These are phyloP conservation scores for Ivindomyrus marchei DNA, from an alignment of 2,113 vertebrate genomes.

Conservation along the genomic window DNA sequence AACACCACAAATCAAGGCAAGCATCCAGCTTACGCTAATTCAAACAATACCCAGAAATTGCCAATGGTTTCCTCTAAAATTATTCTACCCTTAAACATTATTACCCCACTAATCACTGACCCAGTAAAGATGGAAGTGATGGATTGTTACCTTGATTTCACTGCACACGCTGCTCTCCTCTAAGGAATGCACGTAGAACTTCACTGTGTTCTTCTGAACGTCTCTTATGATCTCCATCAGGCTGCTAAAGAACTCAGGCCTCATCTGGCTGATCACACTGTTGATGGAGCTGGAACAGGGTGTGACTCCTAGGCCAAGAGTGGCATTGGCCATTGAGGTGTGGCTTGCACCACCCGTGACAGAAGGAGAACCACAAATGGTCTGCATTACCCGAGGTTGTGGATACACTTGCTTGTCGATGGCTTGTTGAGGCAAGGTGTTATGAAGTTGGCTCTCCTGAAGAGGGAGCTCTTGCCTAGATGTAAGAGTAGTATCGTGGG, in stretches of 20 bases:
- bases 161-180: constrained; percentile 67
- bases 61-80: background rate
- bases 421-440: background rate
- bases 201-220: constrained; percentile 74
- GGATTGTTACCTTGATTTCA: constrained; percentile 78
- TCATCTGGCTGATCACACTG: constrained; percentile 74
- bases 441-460: background rate
- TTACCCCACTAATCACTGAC: background rate
- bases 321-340: background rate
- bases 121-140: background rate
- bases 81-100: background rate
- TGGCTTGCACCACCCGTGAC: background rate
- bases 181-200: constrained; percentile 84
- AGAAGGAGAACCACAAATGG: background rate
- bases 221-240: constrained; percentile 80
- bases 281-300: constrained; percentile 38
- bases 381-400: background rate
- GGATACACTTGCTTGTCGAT: background rate
- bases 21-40: background rate
- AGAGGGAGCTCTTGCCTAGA: background rate
- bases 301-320: background rate
- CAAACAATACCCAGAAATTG: background rate
- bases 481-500: background rate
- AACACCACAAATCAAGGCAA: background rate
- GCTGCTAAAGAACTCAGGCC: constrained; percentile 76